Evolutionary conservation across 2,113 vertebrate genomes (phyloP).

Genomic region (Thermophis baileyi): DNA sequence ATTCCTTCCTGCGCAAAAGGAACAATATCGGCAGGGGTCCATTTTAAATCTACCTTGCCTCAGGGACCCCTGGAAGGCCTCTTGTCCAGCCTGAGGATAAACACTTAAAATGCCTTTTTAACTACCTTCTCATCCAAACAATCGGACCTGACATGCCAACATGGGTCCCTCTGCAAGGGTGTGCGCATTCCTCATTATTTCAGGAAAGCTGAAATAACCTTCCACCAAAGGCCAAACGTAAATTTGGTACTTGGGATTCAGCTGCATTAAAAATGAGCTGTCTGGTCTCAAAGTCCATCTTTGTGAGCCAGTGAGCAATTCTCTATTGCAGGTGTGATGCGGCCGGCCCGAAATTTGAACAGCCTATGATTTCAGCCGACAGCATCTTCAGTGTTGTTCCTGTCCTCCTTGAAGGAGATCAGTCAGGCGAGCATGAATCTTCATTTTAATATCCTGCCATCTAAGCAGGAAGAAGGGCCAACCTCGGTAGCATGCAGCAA

Average conservation of each 20-base stretch:
- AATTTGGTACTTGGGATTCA: neutral
- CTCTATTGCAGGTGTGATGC: fast-evolving
- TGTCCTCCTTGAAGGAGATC: neutral
- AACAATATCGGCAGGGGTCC: neutral
- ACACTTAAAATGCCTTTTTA: neutral
- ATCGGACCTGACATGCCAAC: fast-evolving
- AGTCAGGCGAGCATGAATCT: fast-evolving
- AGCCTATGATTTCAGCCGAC: neutral
- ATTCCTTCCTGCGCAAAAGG: neutral
- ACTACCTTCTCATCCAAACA: neutral
- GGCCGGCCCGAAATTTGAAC: neutral
- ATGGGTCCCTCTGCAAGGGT: fast-evolving
- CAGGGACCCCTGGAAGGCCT: neutral
- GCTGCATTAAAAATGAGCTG: neutral
- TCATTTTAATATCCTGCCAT: neutral
- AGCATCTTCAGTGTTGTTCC: neutral
- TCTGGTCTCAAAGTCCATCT: neutral
- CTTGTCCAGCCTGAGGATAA: neutral
- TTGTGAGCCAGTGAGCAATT: neutral
- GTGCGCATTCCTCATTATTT: neutral
- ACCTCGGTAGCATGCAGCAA: neutral
- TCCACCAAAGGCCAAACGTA: neutral
- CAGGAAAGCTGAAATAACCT: neutral
- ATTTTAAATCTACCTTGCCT: neutral
- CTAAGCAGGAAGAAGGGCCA: neutral